phyloP scores from a whole-genome alignment of 2,888 invertebrate genomes.

The Hybos culiciformis region DNA sequence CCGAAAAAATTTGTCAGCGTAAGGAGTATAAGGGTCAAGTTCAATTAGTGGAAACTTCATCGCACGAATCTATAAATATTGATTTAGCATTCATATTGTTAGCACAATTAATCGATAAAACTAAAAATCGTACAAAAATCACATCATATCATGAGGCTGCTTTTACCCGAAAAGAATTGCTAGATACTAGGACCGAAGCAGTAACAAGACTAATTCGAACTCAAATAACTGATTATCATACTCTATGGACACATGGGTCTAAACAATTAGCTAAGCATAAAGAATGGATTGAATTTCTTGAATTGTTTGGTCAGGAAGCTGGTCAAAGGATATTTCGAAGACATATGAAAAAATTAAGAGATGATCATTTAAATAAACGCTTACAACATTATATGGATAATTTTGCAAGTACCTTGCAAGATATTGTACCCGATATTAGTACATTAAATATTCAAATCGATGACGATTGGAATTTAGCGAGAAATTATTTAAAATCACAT shows the following conservation, averaged over 20 bases:
- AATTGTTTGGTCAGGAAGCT: conserved; percentile 76
- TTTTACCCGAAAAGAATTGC: conserved; percentile 68
- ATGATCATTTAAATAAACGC: conserved; percentile 63
- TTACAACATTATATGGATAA: conserved; percentile 64
- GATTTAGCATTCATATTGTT: conserved; percentile 81
- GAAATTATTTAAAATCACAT: conserved; percentile 74
- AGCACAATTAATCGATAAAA: conserved; percentile 85
- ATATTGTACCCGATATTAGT: conserved; percentile 63
- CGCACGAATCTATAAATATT: conserved; percentile 92
- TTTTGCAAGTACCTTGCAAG: conserved; percentile 61
- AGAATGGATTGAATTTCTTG: conserved; percentile 79
- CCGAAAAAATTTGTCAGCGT: conserved; percentile 71
- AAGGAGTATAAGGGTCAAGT: conserved; percentile 87
- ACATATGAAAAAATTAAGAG: conserved; percentile 67
- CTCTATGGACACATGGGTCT: conserved; percentile 74
- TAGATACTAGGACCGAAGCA: conserved; percentile 83
- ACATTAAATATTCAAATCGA: conserved; percentile 40
- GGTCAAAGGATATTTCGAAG: conserved; percentile 64
- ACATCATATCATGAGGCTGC: conserved; percentile 72
- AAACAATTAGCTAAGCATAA: conserved; percentile 76
- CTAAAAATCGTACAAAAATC: conserved; percentile 53
- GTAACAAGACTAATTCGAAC: conserved; percentile 74
- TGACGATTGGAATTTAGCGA: conserved; percentile 81
- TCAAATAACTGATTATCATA: conserved; percentile 69
- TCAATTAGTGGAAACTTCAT: conserved; percentile 84